Percentiles rank a stretch among this genome's conserved stretches.
These are phyloP conservation scores for Phyllotis vaccarum DNA, from an alignment of 2,797 vertebrate species.

Conservation along the genomic window DNA sequence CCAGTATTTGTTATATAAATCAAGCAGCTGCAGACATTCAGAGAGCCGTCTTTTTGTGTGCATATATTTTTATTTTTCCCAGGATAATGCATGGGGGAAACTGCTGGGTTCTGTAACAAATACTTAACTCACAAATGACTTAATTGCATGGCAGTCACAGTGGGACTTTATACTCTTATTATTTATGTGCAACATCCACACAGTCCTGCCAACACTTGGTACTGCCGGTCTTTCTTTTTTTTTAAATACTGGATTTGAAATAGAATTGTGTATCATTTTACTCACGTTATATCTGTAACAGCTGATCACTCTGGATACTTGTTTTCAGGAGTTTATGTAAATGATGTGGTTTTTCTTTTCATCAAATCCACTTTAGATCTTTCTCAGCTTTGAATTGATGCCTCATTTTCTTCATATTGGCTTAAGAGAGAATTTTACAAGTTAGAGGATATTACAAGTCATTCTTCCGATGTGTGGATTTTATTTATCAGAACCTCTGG, in stretches of 20 bases:
- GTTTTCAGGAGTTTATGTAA: background rate
- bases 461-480: background rate
- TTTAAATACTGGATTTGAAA: background rate
- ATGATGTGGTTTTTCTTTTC: background rate
- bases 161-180: background rate
- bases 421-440: background rate
- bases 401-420: background rate
- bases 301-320: background rate
- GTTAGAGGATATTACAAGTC: background rate
- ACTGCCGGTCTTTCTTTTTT: background rate
- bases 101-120: background rate
- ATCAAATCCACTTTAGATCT: slow-evolving; percentile 42
- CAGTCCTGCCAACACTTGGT: background rate
- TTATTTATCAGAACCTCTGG: background rate
- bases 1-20: background rate
- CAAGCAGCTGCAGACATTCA: background rate
- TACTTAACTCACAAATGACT: background rate
- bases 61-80: background rate
- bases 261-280: background rate
- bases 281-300: background rate
- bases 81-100: background rate
- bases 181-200: background rate
- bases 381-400: background rate
- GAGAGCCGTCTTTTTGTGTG: background rate
- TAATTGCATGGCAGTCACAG: background rate